Evolutionary conservation across 2,888 invertebrate species (phyloP), one percentile per base, ranked within the genome.

Genomic region (Pteria penguin): DNA sequence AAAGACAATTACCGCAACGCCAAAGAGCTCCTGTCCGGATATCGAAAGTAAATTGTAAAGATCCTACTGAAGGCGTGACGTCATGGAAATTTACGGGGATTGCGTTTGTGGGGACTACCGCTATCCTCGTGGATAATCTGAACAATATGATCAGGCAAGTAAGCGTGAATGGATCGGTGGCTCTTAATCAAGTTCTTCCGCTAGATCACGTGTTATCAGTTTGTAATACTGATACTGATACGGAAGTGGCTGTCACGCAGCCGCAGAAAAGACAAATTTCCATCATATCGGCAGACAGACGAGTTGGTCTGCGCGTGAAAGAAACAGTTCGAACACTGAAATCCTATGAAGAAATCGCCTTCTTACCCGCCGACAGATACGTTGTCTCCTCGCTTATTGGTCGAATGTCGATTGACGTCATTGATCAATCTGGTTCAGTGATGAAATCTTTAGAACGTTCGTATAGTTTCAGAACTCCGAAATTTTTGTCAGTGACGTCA

Each of bases 51-150:
- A 80, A 75, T 26, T 80, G 83, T 5, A 81, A 82, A 36, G 70
- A 71, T 8, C 69, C 74, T 0, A 69, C 80, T 22, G 71, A 80
- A 11, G 36, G 61, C 8, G 76, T 74, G 5, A 73, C 75, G 14
- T 77, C 78, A n/a, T 85, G 84, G 84, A 83, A 85, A 31, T 61
- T 85, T 14, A 85, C 84, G 18, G 82, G 84, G 5, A 71, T 85
- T 3, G 79, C 77, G 1, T 73, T 83, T 24, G 72, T 82, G 26
- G 80, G 77, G 24, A 77, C 78, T 52, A 70, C 65, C 24, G 57
- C 81, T 18, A 73, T 85, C 1, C 70, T 82, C 14, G 74, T 78
- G 3, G 84, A 85, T 62, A 78, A 81, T 14, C 76, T 80, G 18
- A 85, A 85, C 52, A 71, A 80, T 1, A 75, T 77, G 69, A 57